Percentiles rank a stretch among this genome's conserved stretches.
phyloP scores from a whole-genome alignment of 2,113 vertebrate species.

The Lampris incognitus region DNA sequence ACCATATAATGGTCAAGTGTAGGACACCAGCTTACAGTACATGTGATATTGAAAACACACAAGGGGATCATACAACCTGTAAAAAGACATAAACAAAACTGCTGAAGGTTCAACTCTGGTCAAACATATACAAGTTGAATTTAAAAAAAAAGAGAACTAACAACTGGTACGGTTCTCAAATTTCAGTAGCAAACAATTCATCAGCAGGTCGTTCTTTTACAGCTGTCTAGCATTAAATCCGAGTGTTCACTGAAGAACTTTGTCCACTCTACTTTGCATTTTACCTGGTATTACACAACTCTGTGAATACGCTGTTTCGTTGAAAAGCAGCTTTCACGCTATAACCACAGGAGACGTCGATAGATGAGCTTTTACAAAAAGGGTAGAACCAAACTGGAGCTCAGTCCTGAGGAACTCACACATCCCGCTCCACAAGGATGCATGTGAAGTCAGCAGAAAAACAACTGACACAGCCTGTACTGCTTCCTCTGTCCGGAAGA shows the following conservation, averaged over 20 bases:
- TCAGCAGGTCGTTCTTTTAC: constrained; percentile 15
- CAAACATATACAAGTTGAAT: background rate
- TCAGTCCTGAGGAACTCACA: constrained; percentile 34
- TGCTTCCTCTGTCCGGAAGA: background rate
- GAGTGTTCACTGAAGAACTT: too few species aligned
- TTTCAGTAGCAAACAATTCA: constrained; percentile 58
- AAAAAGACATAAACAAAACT: background rate
- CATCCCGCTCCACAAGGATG: constrained; percentile 49
- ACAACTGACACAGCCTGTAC: background rate
- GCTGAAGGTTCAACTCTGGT: too few species aligned
- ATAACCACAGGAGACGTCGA: constrained; percentile 49
- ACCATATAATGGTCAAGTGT: constrained; percentile 74
- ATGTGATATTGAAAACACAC: constrained; percentile 55
- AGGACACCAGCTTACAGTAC: constrained; percentile 64
- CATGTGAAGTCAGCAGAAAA: constrained; percentile 44
- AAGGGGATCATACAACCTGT: constrained; percentile 28
- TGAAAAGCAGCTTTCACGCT: constrained; percentile 49
- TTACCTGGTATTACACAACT: background rate
- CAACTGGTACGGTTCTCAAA: constrained; percentile 39
- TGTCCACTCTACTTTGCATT: too few species aligned
- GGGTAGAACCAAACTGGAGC: constrained; percentile 49
- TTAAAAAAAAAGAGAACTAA: constrained; percentile 30
- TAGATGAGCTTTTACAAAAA: constrained; percentile 41
- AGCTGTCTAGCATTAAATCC: background rate
- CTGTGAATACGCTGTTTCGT: constrained; percentile 37